phyloP scores from a whole-genome alignment of 2,888 invertebrate species.

The Coelopa pilipes region DNA sequence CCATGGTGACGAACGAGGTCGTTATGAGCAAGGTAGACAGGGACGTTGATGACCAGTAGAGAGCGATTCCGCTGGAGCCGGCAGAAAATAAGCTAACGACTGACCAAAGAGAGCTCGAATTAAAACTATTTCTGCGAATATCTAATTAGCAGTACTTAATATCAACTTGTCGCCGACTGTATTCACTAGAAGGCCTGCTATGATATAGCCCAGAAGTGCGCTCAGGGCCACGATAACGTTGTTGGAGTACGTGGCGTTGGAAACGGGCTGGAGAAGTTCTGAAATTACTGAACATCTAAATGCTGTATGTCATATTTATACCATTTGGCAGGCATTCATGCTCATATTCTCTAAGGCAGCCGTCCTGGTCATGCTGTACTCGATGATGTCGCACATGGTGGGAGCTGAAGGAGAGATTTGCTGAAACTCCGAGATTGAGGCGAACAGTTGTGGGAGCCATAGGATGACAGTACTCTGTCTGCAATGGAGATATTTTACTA shows the following conservation, averaged over 20 bases:
- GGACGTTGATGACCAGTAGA: constrained; percentile 70
- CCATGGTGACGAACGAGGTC: constrained; percentile 66
- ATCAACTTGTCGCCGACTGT: constrained; percentile 68
- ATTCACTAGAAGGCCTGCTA: constrained; percentile 69
- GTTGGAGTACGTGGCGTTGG: constrained; percentile 73
- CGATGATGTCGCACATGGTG: constrained; percentile 60
- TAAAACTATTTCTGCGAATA: too few species aligned
- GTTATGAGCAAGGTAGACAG: constrained; percentile 68
- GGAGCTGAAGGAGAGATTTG: constrained; percentile 46
- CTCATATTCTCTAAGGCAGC: background rate
- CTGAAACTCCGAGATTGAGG: constrained; percentile 72
- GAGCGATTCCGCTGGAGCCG: constrained; percentile 67
- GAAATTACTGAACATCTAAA: background rate
- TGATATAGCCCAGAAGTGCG: constrained; percentile 71
- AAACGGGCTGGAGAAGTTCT: constrained; percentile 40
- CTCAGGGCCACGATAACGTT: constrained; percentile 74
- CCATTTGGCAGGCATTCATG: constrained; percentile 41
- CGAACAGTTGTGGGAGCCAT: constrained; percentile 88
- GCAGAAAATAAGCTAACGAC: constrained; percentile 63
- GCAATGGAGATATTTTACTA: constrained; percentile 69
- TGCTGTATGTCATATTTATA: constrained; percentile 16
- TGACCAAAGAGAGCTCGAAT: constrained; percentile 32
- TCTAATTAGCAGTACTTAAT: constrained; percentile 60
- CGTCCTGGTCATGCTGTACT: constrained; percentile 61
- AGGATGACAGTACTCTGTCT: constrained; percentile 83